These are phyloP conservation scores for Nycticorax nycticorax DNA, from an alignment of 2,113 vertebrate genomes.

Conservation along the genomic window DNA sequence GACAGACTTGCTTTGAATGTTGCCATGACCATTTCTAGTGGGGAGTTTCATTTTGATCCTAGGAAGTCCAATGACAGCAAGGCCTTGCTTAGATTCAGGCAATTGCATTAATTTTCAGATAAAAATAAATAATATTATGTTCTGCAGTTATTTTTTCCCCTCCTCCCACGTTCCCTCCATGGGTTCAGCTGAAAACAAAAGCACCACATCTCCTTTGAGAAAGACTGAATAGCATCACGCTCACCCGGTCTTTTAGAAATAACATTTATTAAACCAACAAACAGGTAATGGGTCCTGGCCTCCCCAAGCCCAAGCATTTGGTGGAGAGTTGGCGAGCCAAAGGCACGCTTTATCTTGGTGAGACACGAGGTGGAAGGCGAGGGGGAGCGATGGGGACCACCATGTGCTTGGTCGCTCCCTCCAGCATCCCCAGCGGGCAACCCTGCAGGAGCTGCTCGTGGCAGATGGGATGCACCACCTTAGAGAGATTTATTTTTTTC, in stretches of 20 bases:
- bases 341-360: background rate
- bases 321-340: background rate
- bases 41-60: background rate
- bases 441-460: background rate
- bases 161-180: fast-evolving
- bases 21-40: background rate
- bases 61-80: background rate
- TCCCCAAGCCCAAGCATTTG: background rate
- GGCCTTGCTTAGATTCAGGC: too few species aligned
- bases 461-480: background rate
- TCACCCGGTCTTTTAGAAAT: background rate
- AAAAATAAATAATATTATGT: background rate
- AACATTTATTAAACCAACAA: background rate
- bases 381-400: background rate
- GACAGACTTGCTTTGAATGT: background rate
- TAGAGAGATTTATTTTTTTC: background rate
- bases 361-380: fast-evolving
- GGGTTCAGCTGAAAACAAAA: background rate
- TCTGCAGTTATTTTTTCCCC: background rate
- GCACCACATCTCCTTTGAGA: fast-evolving
- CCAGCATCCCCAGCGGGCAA: background rate
- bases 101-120: background rate
- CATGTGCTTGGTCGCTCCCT: fast-evolving
- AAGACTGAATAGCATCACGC: background rate
- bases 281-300: fast-evolving